Evolutionary conservation across 2,888 invertebrate species (phyloP), one percentile per base, ranked within the genome.

Genomic region (Tenthredo livida): DNA sequence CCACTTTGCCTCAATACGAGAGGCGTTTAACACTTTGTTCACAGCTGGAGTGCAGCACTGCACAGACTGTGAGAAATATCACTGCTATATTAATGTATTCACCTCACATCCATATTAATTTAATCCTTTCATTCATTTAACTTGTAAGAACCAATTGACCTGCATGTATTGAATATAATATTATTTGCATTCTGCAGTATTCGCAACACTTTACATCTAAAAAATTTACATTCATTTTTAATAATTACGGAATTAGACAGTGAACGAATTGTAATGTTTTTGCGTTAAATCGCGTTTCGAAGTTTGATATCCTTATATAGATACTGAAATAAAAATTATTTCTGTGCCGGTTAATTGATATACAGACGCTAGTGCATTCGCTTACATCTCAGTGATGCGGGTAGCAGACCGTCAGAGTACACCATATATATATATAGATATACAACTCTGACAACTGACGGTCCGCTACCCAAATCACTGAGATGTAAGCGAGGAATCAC

Each of bases 31-130:
- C 90, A 92, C 92, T 91, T 92, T 92, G 91, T 92, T 92, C 91
- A 91, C 91, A 93, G 92, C 91, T 90, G 91, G 91, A 91, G 91
- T 90, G 91, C 90, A 88, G 91, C 90, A 91, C 92, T 92, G 92
- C 92, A 93, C 92, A 90, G 87, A 91, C 91, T 91, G 92, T 91
- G 91, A 92, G 91, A 91, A 88, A 86, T 88, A 89, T 90, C 91
- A 91, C 90, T 88, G 90, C 89, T 88, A 86, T 87, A 67, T 83
- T 83, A 61, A 87, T 88, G 88, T 86, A 86, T 87, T 88, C 89
- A 90, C 90, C 82, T 80, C 86, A 84, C 21, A 67, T 72, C 89
- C 90, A 90, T 89, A 87, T 89, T 90, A 85, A 88, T 88, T 91
- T 89, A 65, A 87, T 88, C 89, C 89, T 82, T 54, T 85, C 90